Base-by-base conservation (phyloP, 92 coral and sea anemone species). In the Porites cylindrica region DNA sequence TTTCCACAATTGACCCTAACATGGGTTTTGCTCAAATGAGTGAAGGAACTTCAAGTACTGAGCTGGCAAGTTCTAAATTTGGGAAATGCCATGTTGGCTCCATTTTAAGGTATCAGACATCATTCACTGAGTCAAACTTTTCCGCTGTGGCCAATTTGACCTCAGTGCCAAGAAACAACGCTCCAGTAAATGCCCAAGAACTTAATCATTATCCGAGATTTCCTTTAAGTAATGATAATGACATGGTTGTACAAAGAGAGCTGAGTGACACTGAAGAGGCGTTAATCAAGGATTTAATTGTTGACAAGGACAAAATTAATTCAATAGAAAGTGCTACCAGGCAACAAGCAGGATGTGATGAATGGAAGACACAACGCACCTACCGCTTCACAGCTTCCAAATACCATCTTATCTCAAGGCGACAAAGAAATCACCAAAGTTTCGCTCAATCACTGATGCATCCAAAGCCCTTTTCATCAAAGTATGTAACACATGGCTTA, bases 401-500 rank as follows among this genome's bases (percentile, higher is more conserved):
- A 10, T 73, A 19, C 21, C 78, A 73, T 9, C 17, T 18, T 10
- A 50, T 73, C 23, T 7, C 60, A 73, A 16, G 60, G 13, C 18
- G 79, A 32, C 79, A 74, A 74, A 74, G 79, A 19, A 74, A 74
- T 74, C 79, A 74, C 16, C 10, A 52, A 38, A 38, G 47, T 38
- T 38, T 38, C 47, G 47, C 90, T 10, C 23, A 86, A 23, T 52
- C 61, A 1, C 59, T 86, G 8, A 77, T 93, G 54, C 60, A 93
- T 69, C 93, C 96, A 29, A 93, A 86, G 53, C 71, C 61, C 24
- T 59, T 90, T 79, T n/a, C 88, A 0, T 84, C 90, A 2, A 87
- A 85, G 58, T 73, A 85, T 58, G 60, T 72, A 0, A 88, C 80
- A 47, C 96, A 90, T 91, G 96, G 96, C 50, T 79, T 56, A 38